These are phyloP conservation scores for Chlamydotis undulata DNA, from an alignment of 2,113 vertebrate genomes.

Conservation along the genomic window DNA sequence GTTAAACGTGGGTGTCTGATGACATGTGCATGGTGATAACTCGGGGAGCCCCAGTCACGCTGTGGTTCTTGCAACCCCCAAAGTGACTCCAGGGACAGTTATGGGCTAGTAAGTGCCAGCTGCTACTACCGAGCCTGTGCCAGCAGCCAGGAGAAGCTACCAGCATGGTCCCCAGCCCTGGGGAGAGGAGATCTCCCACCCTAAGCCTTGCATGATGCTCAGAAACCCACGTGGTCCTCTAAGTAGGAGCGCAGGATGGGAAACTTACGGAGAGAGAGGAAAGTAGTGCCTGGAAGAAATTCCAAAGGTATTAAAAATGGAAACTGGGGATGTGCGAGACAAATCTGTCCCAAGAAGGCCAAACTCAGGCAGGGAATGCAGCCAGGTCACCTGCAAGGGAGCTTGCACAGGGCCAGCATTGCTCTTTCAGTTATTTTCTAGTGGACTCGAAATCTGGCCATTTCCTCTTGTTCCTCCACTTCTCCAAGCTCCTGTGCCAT, in stretches of 20 bases:
- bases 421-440: not conserved
- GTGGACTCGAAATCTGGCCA: rapidly evolving
- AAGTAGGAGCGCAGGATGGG: not conserved
- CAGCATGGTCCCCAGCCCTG: not conserved
- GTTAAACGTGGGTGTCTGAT: not conserved
- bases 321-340: rapidly evolving
- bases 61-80: not conserved
- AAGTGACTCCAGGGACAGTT: not conserved
- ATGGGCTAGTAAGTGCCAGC: not conserved
- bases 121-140: not conserved
- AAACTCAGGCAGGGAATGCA: not conserved
- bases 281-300: not conserved
- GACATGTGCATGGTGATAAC: not conserved
- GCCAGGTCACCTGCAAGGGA: not conserved
- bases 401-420: not conserved
- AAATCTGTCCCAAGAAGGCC: rapidly evolving
- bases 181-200: not conserved
- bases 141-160: not conserved
- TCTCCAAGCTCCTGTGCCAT: rapidly evolving
- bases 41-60: rapidly evolving
- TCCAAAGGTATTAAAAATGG: not conserved
- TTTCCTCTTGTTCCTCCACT: not conserved
- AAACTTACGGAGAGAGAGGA: not conserved
- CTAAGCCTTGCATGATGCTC: not conserved
- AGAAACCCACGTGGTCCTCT: rapidly evolving